phyloP scores from a whole-genome alignment of 2,888 invertebrate genomes.

The Scotopteryx bipunctaria region DNA sequence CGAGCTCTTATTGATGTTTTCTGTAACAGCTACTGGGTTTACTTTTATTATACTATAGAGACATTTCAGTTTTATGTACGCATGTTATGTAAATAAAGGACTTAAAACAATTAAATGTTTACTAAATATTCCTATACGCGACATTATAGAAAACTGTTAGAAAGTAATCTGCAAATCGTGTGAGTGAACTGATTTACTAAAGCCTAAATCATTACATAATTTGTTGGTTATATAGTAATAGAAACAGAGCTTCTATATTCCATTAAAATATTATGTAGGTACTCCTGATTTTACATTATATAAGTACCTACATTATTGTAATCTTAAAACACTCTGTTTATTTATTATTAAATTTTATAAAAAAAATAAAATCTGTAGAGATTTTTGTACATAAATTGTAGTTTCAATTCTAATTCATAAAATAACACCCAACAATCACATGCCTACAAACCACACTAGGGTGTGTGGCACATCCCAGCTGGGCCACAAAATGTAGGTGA shows the following conservation, averaged over 20 bases:
- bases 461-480: too few species aligned
- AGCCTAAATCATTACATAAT: conserved; percentile 33
- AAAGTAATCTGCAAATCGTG: conserved; percentile 38
- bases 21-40: conserved; percentile 62
- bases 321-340: conserved; percentile 33
- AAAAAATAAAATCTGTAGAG: conserved; percentile 51
- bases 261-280: conserved; percentile 52
- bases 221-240: conserved; percentile 33
- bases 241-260: conserved; percentile 54
- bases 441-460: background rate
- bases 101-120: conserved; percentile 57
- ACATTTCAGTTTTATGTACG: conserved; percentile 68
- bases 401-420: too few species aligned
- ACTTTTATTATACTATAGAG: conserved; percentile 62
- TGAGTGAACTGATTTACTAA: conserved; percentile 31
- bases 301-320: conserved; percentile 34
- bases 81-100: conserved; percentile 80
- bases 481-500: too few species aligned
- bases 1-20: conserved; percentile 29
- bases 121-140: conserved; percentile 51
- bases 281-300: conserved; percentile 53
- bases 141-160: conserved; percentile 32
- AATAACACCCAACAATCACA: too few species aligned
- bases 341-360: conserved; percentile 56
- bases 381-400: conserved; percentile 60